Base-by-base conservation (phyloP, 2,888 invertebrate species). In the Plebejus anna region DNA sequence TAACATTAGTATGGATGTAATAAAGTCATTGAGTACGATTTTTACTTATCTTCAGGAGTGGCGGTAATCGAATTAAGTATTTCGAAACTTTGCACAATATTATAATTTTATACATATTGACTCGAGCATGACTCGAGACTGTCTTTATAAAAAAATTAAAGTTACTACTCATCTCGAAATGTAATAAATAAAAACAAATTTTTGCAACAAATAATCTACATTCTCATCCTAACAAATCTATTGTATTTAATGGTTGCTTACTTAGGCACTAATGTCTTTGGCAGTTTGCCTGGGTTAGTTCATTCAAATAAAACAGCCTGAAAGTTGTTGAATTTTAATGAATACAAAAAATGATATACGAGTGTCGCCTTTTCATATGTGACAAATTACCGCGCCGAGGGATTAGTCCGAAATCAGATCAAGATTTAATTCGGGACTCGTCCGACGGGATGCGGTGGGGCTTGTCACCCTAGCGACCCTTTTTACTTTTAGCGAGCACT, bases 401-500 rank as follows among this genome's bases (percentile, higher is more conserved):
- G 55, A 73, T 73, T 22, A 1, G 32, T 6, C 13, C 32, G 73
- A 55, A 32, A 73, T 73, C 55, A 73, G 55, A 73, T 73, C 72
- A 72, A 72, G 72, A 72, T 51, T 73, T 73, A 22, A 28, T 72
- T 72, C 42, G 38, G n/a, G 76, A 76, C 47, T 57, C 57, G 72
- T 76, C 59, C 36, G 59, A 32, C 47, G 22, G 47, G 32, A 4
- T 72, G 71, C 71, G 9, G 28, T 5, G 42, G 42, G 38, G n/a
- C 71, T 59, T 16, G 42, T 71, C 42, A 47, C 71, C 71, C 59
- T 57, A 72, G 80, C 82, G 85, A 87, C 85, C 86, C 85, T 87
- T 86, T 86, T 87, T 85, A 83, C 83, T 85, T 83, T 82, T 78
- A 78, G 80, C 82, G 84, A 84, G 85, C 85, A 84, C 83, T 83